Conservation (phyloP, 92 coral and sea anemone genomes). For the Micromussa lordhowensis region DNA sequence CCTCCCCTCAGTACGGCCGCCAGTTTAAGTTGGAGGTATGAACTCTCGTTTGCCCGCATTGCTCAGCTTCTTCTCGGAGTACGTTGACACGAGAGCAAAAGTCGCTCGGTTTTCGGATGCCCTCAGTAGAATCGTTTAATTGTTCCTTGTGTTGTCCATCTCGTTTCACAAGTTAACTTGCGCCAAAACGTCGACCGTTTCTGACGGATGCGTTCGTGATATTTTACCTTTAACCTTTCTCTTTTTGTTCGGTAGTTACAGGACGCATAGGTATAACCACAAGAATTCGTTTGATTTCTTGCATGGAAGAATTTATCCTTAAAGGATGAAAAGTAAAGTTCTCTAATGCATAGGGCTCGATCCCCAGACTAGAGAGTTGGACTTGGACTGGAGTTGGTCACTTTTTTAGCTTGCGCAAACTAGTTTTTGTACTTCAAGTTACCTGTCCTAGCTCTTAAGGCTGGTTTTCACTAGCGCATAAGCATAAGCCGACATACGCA, state of each 20-base stretch:
- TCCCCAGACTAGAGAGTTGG: too few relatives aligned
- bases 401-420: too few relatives aligned
- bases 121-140: not conserved
- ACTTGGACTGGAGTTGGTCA: too few relatives aligned
- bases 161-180: not conserved
- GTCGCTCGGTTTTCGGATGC: constrained; percentile 12
- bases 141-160: not conserved
- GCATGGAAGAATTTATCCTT: not conserved
- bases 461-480: too few relatives aligned
- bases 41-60: constrained; percentile 11
- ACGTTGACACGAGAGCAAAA: constrained; percentile 55
- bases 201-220: not conserved
- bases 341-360: too few relatives aligned
- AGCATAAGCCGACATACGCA: too few relatives aligned
- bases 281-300: not conserved
- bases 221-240: not conserved
- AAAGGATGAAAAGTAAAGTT: too few relatives aligned
- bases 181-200: not conserved
- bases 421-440: too few relatives aligned
- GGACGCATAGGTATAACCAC: not conserved
- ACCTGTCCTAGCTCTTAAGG: too few relatives aligned
- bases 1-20: constrained; percentile 76
- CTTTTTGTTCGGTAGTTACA: not conserved
- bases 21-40: constrained; percentile 80
- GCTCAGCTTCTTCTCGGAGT: constrained; percentile 6